Conservation (phyloP, 2,888 invertebrate species). For the Protophormia terraenovae region DNA sequence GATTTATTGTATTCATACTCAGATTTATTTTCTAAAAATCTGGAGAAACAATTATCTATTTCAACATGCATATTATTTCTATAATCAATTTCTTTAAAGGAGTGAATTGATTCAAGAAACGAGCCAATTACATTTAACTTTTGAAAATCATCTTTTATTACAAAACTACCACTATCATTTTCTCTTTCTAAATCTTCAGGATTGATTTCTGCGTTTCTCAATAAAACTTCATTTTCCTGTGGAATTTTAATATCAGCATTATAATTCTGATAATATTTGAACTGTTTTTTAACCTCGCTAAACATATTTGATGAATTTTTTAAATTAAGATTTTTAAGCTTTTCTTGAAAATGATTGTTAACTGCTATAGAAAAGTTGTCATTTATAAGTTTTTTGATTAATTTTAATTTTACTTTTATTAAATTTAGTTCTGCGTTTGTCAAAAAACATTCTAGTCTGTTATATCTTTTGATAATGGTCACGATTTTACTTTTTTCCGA, state of each 20-base stretch:
- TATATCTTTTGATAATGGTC: background rate
- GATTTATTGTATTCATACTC: background rate
- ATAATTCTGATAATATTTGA: background rate
- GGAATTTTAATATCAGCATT: background rate
- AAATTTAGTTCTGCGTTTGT: slow-evolving; percentile 7
- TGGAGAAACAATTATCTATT: slow-evolving; percentile 4
- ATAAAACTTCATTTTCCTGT: background rate
- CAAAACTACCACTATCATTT: background rate
- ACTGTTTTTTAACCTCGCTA: slow-evolving; percentile 4
- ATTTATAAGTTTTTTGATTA: slow-evolving; percentile 18
- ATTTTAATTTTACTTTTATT: background rate
- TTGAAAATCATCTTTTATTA: background rate
- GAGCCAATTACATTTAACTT: slow-evolving; percentile 7
- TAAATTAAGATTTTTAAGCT: background rate
- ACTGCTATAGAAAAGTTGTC: background rate
- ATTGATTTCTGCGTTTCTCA: background rate
- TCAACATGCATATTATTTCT: slow-evolving; percentile 1
- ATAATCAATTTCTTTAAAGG: background rate
- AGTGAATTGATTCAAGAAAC: slow-evolving; percentile 10
- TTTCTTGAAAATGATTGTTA: background rate
- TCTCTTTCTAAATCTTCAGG: background rate
- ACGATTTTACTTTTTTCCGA: background rate
- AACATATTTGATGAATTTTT: background rate
- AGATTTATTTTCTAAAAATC: background rate
- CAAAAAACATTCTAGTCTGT: background rate